Base-by-base conservation (phyloP, 2,888 invertebrate species). In the Quadroppia sp. region DNA sequence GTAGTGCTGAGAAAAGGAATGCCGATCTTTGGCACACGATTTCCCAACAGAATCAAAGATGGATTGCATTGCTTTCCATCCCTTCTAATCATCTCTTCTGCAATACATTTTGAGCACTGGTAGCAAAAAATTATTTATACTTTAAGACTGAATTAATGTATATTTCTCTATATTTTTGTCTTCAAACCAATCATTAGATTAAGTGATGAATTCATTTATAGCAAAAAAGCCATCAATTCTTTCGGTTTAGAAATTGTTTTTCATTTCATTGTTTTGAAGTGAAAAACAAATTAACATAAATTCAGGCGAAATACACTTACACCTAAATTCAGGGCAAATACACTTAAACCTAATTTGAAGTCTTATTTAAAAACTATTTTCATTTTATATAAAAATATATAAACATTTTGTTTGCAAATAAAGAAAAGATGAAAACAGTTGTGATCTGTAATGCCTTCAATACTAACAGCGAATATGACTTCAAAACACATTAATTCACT, bases 41-140 rank as follows among this genome's bases (percentile, higher is more conserved):
- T 67, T 67, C 67, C 67, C 67, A 23, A 67, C 67, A 20, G 67
- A 42, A 40, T 67, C 67, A 67, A 67, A 67, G 67, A 67, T 67
- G 67, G 67, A 67, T 67, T 67, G 67, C 67, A 67, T 45, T 75
- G 71, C 53, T 73, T 67, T 48, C 45, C 69, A 50, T 64, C 64
- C n/a, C 50, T 32, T 59, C 59, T 59, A 59, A 59, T 59, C 59
- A 59, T 59, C 59, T 59, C 59, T 59, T 59, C 32, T 59, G 59
- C 59, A 59, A 59, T 17, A n/a, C 30, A 59, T 73, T 32, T 61
- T 53, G n/a, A 30, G 40, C 32, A 32, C 56, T 9, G 11, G 20
- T 17, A 56, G n/a, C 53, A 48, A 40, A 36, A 56, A 28, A 59
- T 59, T 61, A 23, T 32, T 40, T 45, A 56, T 61, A 70, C 36